These are phyloP conservation scores for Menidia menidia DNA, from an alignment of 2,797 vertebrate species.

Conservation along the genomic window DNA sequence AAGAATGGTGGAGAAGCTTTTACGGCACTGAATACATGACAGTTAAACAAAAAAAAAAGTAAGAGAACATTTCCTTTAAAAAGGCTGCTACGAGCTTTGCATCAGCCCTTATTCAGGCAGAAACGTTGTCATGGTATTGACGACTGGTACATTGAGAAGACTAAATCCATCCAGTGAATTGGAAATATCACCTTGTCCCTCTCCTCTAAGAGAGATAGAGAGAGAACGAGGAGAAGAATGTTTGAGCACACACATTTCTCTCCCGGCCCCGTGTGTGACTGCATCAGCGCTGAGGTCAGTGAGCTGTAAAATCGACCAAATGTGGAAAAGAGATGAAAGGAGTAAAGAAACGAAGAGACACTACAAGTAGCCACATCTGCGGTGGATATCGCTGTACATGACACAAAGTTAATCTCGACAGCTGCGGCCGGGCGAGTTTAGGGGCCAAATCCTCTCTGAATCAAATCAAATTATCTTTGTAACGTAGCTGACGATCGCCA, in stretches of 20 bases:
- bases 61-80: conserved; percentile 21
- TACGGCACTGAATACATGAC: conserved; percentile 52
- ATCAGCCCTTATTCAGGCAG: conserved; percentile 24
- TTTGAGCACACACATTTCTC: conserved; percentile 32
- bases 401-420: conserved; percentile 69
- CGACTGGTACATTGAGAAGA: conserved; percentile 48
- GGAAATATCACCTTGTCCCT: conserved; percentile 60
- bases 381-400: conserved; percentile 59
- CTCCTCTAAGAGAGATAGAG: conserved; percentile 38
- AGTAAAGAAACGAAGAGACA: conserved; percentile 45
- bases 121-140: conserved; percentile 43
- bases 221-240: conserved; percentile 31
- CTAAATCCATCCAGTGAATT: conserved; percentile 49
- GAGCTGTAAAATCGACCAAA: conserved; percentile 69
- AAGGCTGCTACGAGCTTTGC: conserved; percentile 29
- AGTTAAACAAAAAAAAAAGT: conserved; percentile 3
- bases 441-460: conserved; percentile 65
- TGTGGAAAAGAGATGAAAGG: conserved; percentile 40
- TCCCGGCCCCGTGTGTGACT: conserved; percentile 15
- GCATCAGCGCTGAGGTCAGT: conserved; percentile 51
- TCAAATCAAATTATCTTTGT: conserved; percentile 69
- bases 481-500: conserved; percentile 63
- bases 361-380: conserved; percentile 32
- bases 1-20: conserved; percentile 58
- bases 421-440: conserved; percentile 49